Evolutionary conservation across 2,888 invertebrate species (phyloP), one percentile per base, ranked within the genome.

Genomic region (Tipula lateralis): DNA sequence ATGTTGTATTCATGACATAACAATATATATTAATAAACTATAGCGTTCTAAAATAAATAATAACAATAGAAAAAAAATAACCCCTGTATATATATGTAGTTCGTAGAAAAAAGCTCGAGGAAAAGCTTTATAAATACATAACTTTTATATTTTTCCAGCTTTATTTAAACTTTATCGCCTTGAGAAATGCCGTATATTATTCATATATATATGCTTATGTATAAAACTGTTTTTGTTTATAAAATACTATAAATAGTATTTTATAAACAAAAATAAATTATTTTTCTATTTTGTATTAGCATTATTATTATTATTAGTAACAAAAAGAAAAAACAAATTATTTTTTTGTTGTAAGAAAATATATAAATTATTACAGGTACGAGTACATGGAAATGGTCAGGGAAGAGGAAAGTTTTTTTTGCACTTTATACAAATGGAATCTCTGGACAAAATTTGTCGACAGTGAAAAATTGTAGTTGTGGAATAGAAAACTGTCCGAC

Each of bases 131-230:
- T 7, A 66, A 12, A 66, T 66, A 66, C 12, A 12, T 24, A 66
- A 24, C 24, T 24, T 66, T 39, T 39, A 13, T n/a, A n/a, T n/a
- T n/a, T 44, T 6, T n/a, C 16, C 39, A 44, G 16, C 24, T 66
- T 66, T 66, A 9, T 66, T 24, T 24, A 9, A 24, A 66, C 24
- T 66, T 24, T 66, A 66, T 66, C 66, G 66, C 66, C 66, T 66
- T 66, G 24, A 66, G 66, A 66, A 24, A 66, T 66, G 66, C 66
- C 66, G 66, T 66, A 66, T 24, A 66, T 66, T 66, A 66, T 66
- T 66, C 24, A 66, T 66, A 24, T 12, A 24, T 1, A 24, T 19
- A 24, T 66, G 24, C 24, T 5, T n/a, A 44, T n/a, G n/a, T 44
- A n/a, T 1, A 44, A 9, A 9, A 9, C 12, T 9, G 32, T 32